Conservation (phyloP, 2,797 vertebrate species). For the Tinamus major region DNA sequence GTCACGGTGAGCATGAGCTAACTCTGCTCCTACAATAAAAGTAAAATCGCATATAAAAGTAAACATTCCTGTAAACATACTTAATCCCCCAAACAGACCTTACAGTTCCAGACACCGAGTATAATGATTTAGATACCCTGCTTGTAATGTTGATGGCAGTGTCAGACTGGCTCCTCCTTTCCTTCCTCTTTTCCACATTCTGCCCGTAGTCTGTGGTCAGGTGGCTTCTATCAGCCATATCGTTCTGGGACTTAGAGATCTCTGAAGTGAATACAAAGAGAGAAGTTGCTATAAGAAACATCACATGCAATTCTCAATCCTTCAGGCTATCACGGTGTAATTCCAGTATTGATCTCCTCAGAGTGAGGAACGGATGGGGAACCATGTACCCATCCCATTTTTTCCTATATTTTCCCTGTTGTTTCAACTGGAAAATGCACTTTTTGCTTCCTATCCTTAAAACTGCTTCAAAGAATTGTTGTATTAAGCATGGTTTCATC, state of each 20-base stretch:
- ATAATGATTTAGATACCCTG: slow-evolving; percentile 73
- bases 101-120: neutral
- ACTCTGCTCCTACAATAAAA: neutral
- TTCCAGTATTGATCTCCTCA: neutral
- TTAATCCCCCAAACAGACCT: neutral
- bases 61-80: neutral
- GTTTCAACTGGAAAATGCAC: slow-evolving; percentile 26
- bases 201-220: slow-evolving; percentile 72
- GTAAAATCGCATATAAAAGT: neutral
- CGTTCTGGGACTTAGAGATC: slow-evolving; percentile 90
- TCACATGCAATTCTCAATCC: neutral
- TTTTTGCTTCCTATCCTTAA: neutral
- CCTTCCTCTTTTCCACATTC: slow-evolving; percentile 48
- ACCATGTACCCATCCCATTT: neutral
- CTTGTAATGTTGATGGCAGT: slow-evolving; percentile 83
- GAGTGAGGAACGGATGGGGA: neutral
- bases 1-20: neutral
- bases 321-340: neutral
- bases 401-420: neutral
- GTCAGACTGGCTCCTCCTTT: slow-evolving; percentile 88
- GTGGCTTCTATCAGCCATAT: slow-evolving; percentile 82
- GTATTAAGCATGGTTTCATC: neutral
- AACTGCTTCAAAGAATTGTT: neutral
- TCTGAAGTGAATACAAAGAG: slow-evolving; percentile 77
- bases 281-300: neutral